Conservation (phyloP, 2,113 vertebrate species). For the Alligator mississippiensis region DNA sequence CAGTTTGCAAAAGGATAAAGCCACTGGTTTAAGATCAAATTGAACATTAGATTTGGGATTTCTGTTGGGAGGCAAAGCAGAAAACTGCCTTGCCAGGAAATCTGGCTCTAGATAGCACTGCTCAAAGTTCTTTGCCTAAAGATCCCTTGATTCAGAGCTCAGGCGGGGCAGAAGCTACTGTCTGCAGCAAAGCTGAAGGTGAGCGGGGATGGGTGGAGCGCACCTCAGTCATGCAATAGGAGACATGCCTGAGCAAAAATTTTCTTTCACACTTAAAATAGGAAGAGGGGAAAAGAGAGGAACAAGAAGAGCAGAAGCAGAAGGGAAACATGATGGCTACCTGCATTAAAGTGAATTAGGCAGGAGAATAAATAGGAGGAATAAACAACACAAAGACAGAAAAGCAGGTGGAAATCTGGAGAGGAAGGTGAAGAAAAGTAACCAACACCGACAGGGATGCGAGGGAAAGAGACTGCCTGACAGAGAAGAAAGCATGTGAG, state of each 20-base stretch:
- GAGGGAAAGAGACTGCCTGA: not conserved
- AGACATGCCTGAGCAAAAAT: not conserved
- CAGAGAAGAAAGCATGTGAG: accelerated
- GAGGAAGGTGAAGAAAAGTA: not conserved
- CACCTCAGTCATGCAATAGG: not conserved
- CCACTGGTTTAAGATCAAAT: accelerated
- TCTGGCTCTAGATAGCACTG: not conserved
- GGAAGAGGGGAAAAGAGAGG: not conserved
- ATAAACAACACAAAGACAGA: not conserved
- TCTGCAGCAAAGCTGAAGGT: not conserved
- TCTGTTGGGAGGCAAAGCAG: not conserved
- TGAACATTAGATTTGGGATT: not conserved
- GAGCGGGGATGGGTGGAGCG: not conserved
- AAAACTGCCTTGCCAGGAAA: not conserved
- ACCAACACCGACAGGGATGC: not conserved
- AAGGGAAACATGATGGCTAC: not conserved
- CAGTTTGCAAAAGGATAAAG: accelerated
- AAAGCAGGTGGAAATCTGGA: not conserved
- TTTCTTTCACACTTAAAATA: not conserved
- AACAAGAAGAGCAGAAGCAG: not conserved
- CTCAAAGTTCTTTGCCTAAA: not conserved
- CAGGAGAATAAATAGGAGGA: not conserved
- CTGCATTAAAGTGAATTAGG: not conserved
- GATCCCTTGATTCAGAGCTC: not conserved
- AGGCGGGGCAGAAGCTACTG: not conserved